phyloP scores from a whole-genome alignment of 2,113 vertebrate species.

The Microcebus tavaratra region DNA sequence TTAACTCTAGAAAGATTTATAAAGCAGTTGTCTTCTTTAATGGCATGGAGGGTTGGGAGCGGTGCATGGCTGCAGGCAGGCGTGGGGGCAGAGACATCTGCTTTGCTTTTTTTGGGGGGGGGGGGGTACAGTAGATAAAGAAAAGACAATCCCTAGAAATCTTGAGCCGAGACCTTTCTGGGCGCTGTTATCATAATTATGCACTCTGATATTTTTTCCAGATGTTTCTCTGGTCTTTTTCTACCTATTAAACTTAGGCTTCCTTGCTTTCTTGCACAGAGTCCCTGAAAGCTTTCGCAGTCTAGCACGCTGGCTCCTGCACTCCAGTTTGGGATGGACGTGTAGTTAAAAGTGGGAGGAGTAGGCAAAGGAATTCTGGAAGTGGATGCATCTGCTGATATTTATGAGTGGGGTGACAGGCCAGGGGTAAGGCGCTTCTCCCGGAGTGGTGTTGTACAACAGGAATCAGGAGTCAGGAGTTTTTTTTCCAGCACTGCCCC shows the following conservation, averaged over 20 bases:
- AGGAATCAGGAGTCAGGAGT: conserved; percentile 64
- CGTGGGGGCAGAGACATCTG: neutral
- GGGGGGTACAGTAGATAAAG: conserved; percentile 34
- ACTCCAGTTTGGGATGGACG: neutral
- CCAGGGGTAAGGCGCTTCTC: neutral
- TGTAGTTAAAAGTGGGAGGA: neutral
- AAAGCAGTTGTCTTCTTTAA: conserved; percentile 47
- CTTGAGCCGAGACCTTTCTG: conserved; percentile 42
- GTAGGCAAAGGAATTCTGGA: conserved; percentile 27
- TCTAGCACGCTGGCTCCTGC: neutral
- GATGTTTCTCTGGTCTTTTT: conserved; percentile 70
- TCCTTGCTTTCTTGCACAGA: neutral
- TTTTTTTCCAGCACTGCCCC: conserved; percentile 62
- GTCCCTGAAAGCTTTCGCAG: conserved; percentile 21
- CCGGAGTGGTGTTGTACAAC: neutral
- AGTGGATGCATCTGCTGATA: conserved; percentile 50
- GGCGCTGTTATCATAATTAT: conserved; percentile 50
- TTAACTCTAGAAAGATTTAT: conserved; percentile 65
- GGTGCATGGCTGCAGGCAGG: neutral
- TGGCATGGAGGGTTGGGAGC: neutral
- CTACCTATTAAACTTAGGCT: conserved; percentile 29
- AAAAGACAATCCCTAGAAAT: conserved; percentile 49
- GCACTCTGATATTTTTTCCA: conserved; percentile 59
- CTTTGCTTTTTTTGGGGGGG: neutral
- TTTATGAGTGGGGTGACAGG: conserved; percentile 64